Evolutionary conservation across 2,113 vertebrate genomes (phyloP).

Genomic region (Vimba vimba): DNA sequence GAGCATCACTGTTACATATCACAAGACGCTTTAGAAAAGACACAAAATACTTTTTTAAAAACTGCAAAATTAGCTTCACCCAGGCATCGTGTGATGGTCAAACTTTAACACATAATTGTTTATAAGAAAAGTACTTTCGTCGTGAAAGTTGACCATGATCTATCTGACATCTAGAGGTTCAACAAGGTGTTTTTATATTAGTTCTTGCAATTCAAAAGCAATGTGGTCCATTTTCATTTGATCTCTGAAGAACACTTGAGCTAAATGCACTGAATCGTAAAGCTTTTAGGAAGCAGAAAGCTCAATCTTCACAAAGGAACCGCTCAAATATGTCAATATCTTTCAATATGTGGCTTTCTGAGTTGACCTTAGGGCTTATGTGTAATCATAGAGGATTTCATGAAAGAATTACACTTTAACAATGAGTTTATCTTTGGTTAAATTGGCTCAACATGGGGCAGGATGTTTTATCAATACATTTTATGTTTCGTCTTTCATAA

Average conservation of each 20-base stretch:
- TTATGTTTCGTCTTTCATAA: conserved; percentile 7
- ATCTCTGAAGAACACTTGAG: conserved; percentile 26
- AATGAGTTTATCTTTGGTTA: neutral
- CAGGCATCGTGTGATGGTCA: neutral
- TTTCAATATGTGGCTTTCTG: conserved; percentile 17
- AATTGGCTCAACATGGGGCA: neutral
- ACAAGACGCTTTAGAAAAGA: neutral
- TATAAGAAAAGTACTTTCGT: neutral
- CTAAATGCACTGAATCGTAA: neutral
- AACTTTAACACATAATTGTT: neutral
- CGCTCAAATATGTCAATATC: conserved; percentile 21
- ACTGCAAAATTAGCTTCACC: neutral
- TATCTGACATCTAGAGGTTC: neutral
- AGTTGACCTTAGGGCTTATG: neutral
- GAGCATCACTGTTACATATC: no score
- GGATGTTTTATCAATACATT: conserved; percentile 1
- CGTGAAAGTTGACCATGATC: neutral
- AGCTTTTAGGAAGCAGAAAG: neutral
- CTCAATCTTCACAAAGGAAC: conserved; percentile 26
- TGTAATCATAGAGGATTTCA: conserved; percentile 17
- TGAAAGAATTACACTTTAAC: neutral
- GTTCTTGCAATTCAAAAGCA: conserved; percentile 10
- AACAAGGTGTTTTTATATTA: neutral
- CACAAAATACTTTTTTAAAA: neutral
- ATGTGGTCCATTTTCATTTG: neutral